Percentiles rank a stretch among this genome's conserved stretches.
Conservation (phyloP, 2,113 vertebrate genomes). For the Embiotoca jacksoni region DNA sequence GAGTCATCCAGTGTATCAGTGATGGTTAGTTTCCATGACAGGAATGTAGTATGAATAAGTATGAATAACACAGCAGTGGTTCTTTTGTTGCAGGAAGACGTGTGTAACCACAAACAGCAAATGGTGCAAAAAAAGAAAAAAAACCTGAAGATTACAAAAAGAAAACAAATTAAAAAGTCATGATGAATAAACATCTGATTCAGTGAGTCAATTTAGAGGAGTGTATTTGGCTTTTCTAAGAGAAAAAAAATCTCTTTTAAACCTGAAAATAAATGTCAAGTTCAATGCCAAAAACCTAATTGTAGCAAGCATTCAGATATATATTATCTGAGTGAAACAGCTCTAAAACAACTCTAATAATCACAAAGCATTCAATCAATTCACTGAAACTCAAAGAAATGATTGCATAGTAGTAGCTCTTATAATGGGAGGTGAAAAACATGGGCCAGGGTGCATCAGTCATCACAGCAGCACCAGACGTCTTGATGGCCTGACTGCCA, state of each 20-base stretch:
- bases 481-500: no score
- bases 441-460: background rate
- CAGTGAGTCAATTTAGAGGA: background rate
- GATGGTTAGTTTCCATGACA: constrained; percentile 64
- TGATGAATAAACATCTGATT: background rate
- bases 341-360: constrained; percentile 5
- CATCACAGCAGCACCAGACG: no score
- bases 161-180: no score
- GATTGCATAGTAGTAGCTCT: background rate
- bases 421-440: background rate
- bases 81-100: constrained; percentile 12
- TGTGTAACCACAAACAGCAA: background rate
- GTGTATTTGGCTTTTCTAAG: background rate
- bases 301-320: background rate
- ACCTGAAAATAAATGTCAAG: no score
- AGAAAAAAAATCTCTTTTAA: no score
- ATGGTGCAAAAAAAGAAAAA: background rate
- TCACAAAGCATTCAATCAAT: constrained; percentile 5
- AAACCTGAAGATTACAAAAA: no score
- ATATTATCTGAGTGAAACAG: background rate
- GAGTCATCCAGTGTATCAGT: constrained; percentile 60
- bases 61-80: constrained; percentile 48
- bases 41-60: constrained; percentile 27
- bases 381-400: background rate
- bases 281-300: constrained; percentile 17